Percentiles rank a stretch among this genome's conserved stretches.
phyloP scores from a whole-genome alignment of 2,113 vertebrate species.

The Synchiropus splendidus region DNA sequence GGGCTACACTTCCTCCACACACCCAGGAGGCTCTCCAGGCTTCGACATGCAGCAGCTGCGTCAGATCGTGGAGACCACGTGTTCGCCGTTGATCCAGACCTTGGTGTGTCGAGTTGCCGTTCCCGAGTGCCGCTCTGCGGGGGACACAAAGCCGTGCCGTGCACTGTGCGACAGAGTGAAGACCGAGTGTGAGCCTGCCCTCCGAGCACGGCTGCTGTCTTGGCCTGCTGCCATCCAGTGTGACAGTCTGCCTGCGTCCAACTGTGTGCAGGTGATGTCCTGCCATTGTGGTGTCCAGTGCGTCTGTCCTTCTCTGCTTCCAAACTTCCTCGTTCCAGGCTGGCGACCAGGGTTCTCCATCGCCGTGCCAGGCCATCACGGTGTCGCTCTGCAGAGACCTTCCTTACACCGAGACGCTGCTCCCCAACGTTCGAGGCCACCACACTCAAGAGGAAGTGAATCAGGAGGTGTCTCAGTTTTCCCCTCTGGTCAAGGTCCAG shows the following conservation, averaged over 20 bases:
- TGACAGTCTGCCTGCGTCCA: slow-evolving; percentile 25
- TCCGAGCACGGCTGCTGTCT: slow-evolving; percentile 15
- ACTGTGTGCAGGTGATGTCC: slow-evolving; percentile 41
- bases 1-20: slow-evolving; percentile 34
- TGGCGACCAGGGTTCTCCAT: not conserved
- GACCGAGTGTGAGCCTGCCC: slow-evolving; percentile 26
- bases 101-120: slow-evolving; percentile 45
- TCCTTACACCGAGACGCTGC: slow-evolving; percentile 58
- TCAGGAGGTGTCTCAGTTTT: slow-evolving; percentile 58
- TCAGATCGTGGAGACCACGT: slow-evolving; percentile 41
- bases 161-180: slow-evolving; percentile 49
- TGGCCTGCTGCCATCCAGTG: slow-evolving; percentile 38
- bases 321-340: not conserved
- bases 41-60: slow-evolving; percentile 20
- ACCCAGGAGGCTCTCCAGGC: slow-evolving; percentile 20
- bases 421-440: slow-evolving; percentile 72
- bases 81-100: slow-evolving; percentile 15
- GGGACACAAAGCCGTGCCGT: slow-evolving; percentile 38
- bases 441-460: slow-evolving; percentile 47
- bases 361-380: slow-evolving; percentile 72
- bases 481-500: slow-evolving; percentile 64
- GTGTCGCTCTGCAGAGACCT: slow-evolving; percentile 70
- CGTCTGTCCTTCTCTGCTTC: not conserved
- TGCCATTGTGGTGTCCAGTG: not conserved
- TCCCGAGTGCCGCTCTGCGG: slow-evolving; percentile 34